phyloP scores from a whole-genome alignment of 1,140 invertebrate species.

The Asbolus verrucosus region DNA sequence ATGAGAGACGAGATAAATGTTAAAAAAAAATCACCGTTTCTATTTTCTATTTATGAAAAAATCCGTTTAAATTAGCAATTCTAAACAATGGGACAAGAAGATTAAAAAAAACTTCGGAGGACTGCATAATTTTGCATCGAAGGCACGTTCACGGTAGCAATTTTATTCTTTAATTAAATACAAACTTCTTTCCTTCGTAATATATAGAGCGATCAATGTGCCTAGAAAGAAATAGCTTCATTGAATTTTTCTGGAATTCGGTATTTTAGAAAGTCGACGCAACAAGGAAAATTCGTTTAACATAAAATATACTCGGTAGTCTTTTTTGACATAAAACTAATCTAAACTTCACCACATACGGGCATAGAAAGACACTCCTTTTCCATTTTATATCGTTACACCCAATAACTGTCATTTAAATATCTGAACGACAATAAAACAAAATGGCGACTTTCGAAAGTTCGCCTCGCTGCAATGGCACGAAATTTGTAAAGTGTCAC shows the following conservation, averaged over 20 bases:
- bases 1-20: too few species aligned
- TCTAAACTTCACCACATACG: conserved; percentile 45
- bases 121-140: too few species aligned
- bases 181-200: too few species aligned
- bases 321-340: conserved; percentile 39
- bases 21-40: too few species aligned
- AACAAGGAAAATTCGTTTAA: conserved; percentile 4
- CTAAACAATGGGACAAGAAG: too few species aligned
- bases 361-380: conserved; percentile 38
- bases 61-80: too few species aligned
- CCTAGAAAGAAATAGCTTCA: neutral
- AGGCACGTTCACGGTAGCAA: too few species aligned
- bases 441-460: conserved; percentile 42
- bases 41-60: too few species aligned
- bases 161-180: too few species aligned
- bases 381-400: conserved; percentile 41
- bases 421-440: conserved; percentile 46
- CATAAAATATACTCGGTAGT: conserved; percentile 28
- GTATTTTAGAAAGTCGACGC: neutral
- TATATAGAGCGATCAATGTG: too few species aligned
- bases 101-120: too few species aligned
- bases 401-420: conserved; percentile 48
- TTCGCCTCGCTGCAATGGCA: conserved; percentile 28
- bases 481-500: conserved; percentile 44
- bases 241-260: neutral